Percentiles rank a stretch among this genome's conserved stretches.
Conservation (phyloP, 2,888 invertebrate genomes). For the Gymnoscelis rufifasciata region DNA sequence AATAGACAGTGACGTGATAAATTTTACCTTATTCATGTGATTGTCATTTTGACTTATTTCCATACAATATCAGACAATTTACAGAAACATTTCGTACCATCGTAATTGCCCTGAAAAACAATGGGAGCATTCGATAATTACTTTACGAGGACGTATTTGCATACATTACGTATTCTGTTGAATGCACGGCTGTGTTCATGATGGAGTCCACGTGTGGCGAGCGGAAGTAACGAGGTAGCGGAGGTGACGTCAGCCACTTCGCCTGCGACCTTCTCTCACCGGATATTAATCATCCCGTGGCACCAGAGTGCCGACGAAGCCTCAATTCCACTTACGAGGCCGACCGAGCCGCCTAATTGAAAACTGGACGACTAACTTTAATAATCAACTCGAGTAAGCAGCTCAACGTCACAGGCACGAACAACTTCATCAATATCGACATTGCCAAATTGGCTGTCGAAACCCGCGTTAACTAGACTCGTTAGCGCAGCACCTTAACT, state of each 20-base stretch:
- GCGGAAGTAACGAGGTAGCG: conserved; percentile 64
- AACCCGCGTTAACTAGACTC: conserved; percentile 23
- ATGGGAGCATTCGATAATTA: conserved; percentile 14
- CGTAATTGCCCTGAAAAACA: conserved; percentile 4
- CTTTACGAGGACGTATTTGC: conserved; percentile 8
- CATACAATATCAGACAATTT: too few relatives aligned
- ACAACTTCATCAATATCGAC: conserved; percentile 28
- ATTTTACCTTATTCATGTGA: too few relatives aligned
- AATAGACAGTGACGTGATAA: too few relatives aligned
- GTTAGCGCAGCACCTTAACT: conserved; percentile 26
- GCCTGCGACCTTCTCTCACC: conserved; percentile 65
- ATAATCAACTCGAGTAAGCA: conserved; percentile 28
- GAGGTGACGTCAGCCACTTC: conserved; percentile 68
- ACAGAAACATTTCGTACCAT: not conserved
- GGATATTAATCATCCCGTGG: conserved; percentile 75
- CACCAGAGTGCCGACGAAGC: conserved; percentile 31
- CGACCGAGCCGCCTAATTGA: conserved; percentile 46
- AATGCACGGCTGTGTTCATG: conserved; percentile 31
- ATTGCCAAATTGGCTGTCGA: conserved; percentile 27
- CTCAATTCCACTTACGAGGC: conserved; percentile 22
- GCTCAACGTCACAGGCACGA: conserved; percentile 25
- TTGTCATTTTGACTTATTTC: too few relatives aligned
- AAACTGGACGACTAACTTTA: conserved; percentile 37
- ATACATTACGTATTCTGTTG: conserved; percentile 2
- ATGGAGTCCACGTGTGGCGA: conserved; percentile 47